Evolutionary conservation across 2,888 invertebrate species (phyloP).

Genomic region (Aethes cnicana): DNA sequence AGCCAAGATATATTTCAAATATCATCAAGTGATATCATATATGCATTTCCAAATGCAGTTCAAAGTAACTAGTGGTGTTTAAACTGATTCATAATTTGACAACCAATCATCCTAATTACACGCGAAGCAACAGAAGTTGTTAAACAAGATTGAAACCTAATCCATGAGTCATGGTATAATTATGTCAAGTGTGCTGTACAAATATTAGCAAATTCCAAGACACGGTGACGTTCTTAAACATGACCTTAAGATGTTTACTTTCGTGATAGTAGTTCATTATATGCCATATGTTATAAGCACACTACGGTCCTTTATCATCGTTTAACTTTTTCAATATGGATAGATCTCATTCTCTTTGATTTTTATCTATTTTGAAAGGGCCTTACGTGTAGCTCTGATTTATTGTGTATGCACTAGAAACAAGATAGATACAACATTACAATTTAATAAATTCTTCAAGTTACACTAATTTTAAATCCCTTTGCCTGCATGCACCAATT

Average conservation of each 20-base stretch:
- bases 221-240: not conserved
- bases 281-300: no score
- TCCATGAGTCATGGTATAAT: constrained; percentile 16
- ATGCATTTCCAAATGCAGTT: no score
- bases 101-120: not conserved
- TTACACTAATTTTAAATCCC: no score
- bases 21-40: no score
- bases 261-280: no score
- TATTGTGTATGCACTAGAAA: not conserved
- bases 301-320: no score
- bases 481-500: constrained; percentile 41
- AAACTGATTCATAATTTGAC: not conserved
- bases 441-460: not conserved
- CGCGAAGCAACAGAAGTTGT: not conserved
- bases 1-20: no score
- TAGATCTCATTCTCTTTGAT: no score
- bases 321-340: no score
- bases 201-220: constrained; percentile 24
- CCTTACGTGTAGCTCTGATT: no score
- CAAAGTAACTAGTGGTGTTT: no score
- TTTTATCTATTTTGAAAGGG: no score
- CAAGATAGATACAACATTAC: not conserved
- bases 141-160: not conserved
- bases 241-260: not conserved
- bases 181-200: constrained; percentile 11